Percentiles rank a stretch among this genome's conserved stretches.
Evolutionary conservation across 1,140 invertebrate genomes (phyloP).

Genomic region (Leptinotarsa undecemlineata): DNA sequence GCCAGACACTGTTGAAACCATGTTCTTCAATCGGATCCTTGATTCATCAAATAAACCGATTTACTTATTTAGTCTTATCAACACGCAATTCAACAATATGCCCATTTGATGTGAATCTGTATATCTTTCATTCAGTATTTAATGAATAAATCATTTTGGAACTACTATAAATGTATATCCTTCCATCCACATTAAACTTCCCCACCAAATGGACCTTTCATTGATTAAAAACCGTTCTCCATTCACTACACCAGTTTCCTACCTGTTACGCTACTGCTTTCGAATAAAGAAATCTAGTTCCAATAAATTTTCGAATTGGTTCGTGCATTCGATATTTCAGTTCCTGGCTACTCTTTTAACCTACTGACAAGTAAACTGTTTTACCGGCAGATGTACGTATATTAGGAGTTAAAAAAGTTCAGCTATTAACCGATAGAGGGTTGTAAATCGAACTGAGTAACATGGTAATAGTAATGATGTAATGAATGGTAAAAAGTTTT

Average conservation of each 20-base stretch:
- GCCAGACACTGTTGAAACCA: no score
- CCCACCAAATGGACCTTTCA: no score
- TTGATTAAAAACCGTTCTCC: no score
- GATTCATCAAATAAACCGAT: no score
- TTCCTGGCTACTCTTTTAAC: background rate
- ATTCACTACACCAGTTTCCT: no score
- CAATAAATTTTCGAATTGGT: conserved; percentile 17
- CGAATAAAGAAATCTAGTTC: conserved; percentile 8
- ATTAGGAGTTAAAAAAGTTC: conserved; percentile 40
- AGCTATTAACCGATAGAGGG: conserved; percentile 45
- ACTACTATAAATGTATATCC: no score
- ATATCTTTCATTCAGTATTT: background rate
- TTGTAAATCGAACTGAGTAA: background rate
- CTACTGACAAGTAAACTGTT: conserved; percentile 41
- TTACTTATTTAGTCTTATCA: no score
- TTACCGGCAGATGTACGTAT: conserved; percentile 42
- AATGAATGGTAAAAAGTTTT: no score
- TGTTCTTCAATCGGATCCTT: no score
- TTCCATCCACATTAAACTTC: no score
- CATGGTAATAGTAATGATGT: no score
- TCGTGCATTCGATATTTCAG: conserved; percentile 16
- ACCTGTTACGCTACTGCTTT: background rate
- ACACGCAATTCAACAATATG: no score
- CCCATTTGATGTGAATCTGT: background rate
- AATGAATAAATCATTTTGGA: background rate